These are phyloP conservation scores for Caenorhabditis angaria DNA, from an alignment of 2,888 invertebrate genomes.

Conservation along the genomic window DNA sequence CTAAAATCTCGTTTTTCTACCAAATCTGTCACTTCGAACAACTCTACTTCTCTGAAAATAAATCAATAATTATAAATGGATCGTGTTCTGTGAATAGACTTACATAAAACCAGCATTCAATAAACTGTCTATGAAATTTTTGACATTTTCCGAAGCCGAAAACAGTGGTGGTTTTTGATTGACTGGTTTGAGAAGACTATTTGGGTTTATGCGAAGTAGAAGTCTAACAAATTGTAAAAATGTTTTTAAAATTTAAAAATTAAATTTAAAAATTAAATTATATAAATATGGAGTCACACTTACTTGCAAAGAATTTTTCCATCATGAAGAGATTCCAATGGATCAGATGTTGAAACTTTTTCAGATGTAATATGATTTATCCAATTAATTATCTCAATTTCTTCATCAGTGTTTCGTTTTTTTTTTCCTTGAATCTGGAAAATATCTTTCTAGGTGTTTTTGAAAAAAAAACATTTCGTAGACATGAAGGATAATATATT, in stretches of 20 bases:
- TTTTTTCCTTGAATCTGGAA: slow-evolving; percentile 59
- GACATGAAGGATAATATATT: not conserved
- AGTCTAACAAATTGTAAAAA: slow-evolving; percentile 45
- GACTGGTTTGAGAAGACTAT: slow-evolving; percentile 35
- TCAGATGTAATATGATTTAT: slow-evolving; percentile 36
- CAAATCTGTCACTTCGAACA: slow-evolving; percentile 29
- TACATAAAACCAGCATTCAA: slow-evolving; percentile 18
- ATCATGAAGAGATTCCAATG: slow-evolving; percentile 43
- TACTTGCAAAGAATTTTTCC: slow-evolving; percentile 59
- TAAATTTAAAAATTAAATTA: no score
- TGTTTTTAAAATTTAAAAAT: no score
- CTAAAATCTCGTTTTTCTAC: slow-evolving; percentile 30
- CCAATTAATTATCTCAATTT: slow-evolving; percentile 50
- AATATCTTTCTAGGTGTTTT: slow-evolving; percentile 4
- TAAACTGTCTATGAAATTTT: slow-evolving; percentile 46
- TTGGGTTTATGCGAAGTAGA: slow-evolving; percentile 41
- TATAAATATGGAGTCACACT: not conserved
- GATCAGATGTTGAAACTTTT: slow-evolving; percentile 19
- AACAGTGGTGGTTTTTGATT: slow-evolving; percentile 54
- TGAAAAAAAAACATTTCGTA: not conserved
- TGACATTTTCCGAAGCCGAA: slow-evolving; percentile 54
- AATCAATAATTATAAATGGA: slow-evolving; percentile 3
- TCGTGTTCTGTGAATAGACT: not conserved
- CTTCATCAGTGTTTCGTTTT: slow-evolving; percentile 41
- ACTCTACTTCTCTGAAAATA: slow-evolving; percentile 33